Conservation (phyloP, 2,888 invertebrate genomes). For the Caenorhabditis wallacei region DNA sequence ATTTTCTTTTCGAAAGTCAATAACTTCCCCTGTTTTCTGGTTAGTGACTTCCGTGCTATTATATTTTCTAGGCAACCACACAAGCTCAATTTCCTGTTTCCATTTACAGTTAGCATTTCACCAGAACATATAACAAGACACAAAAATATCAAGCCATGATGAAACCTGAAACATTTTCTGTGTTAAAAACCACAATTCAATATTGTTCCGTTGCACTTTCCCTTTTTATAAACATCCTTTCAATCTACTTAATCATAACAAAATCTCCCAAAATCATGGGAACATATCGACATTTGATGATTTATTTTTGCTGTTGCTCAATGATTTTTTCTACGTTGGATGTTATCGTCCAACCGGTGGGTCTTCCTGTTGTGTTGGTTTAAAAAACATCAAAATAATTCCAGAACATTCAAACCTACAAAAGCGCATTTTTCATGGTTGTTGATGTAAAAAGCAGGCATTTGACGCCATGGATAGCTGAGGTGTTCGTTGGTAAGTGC, state of each 20-base stretch:
- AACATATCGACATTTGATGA: constrained; percentile 54
- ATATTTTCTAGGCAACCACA: no score
- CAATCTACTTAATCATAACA: constrained; percentile 40
- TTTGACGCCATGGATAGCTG: constrained; percentile 1
- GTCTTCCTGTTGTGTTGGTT: no score
- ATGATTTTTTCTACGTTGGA: constrained; percentile 30
- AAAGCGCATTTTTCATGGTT: constrained; percentile 31
- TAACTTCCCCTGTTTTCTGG: no score
- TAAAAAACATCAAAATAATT: not conserved
- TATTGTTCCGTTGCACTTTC: constrained; percentile 9
- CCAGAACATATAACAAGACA: no score
- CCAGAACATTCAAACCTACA: constrained; percentile 23
- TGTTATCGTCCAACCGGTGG: constrained; percentile 27
- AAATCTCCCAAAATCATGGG: constrained; percentile 57
- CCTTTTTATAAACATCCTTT: constrained; percentile 18
- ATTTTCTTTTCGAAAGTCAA: no score
- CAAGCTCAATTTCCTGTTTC: no score
- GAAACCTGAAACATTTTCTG: not conserved
- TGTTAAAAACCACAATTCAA: constrained; percentile 14
- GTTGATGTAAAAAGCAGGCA: constrained; percentile 16
- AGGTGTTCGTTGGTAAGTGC: not conserved
- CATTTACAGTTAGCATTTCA: no score
- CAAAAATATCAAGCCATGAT: no score
- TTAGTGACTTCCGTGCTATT: no score
- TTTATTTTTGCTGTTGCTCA: constrained; percentile 37